Evolutionary conservation across 2,797 vertebrate species (phyloP), one percentile per base, ranked within the genome.

Genomic region (Poliocrania exsul): DNA sequence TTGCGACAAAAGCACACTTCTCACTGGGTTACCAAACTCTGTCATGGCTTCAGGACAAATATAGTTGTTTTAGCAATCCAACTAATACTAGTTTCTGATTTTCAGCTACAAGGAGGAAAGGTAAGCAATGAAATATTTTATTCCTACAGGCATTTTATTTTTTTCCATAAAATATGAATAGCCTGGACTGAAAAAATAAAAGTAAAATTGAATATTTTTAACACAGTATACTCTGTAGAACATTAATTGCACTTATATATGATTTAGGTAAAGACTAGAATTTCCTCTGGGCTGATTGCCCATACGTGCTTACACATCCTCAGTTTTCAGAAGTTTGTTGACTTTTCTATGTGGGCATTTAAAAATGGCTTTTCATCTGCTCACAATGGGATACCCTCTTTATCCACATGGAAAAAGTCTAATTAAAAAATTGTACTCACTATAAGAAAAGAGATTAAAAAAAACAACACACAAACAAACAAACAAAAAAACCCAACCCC

Each of bases 1-100:
- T 97, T 97, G 97, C 87, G 15, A 93, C 64, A 94, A 91, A 96
- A 86, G 44, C 81, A 92, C 87, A 66, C 57, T 69, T 97, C 94
- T 96, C 90, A 86, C 74, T 97, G 92, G 86, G 86, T 95, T 97
- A 96, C 95, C 90, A 96, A 97, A 97, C 67, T 88, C 58, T 61
- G 74, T 96, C 72, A 93, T 77, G 79, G 82, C 78, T 97, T 64
- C 26, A 25, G 88, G 94, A 97, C 90, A 97, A 97, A 95, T 92
- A 67, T 83, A 95, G 90, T 88, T 93, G 69, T 92, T 96, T 86
- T 91, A 93, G 84, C 86, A 95, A 96, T 96, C 96, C 90, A 89
- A 49, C 82, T 94, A 95, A 96, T 91, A 95, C 86, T 94, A 96
- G 87, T 96, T 96, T 96, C 88, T 96, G 81, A 92, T 94, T 96